Evolutionary conservation across 2,113 vertebrate genomes (phyloP).

Genomic region (Gasterosteus nipponicus): DNA sequence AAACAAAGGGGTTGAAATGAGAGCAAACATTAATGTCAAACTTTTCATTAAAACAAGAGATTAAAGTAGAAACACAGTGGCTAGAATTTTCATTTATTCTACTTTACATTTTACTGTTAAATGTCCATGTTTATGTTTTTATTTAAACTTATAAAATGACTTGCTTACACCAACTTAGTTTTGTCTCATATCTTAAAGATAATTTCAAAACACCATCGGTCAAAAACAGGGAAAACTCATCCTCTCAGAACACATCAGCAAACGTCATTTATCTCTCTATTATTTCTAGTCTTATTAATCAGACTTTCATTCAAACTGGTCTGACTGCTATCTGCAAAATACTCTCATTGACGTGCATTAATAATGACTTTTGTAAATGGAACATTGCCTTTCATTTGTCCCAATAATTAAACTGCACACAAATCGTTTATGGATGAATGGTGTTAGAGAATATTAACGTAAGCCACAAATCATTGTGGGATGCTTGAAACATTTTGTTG

Average conservation of each 20-base stretch:
- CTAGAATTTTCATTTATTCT: too few species aligned
- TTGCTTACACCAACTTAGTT: too few species aligned
- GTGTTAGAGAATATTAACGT: not conserved
- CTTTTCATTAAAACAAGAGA: not conserved
- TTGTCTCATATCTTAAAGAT: not conserved
- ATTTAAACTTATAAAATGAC: too few species aligned
- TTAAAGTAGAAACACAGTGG: too few species aligned
- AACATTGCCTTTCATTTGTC: conserved; percentile 1
- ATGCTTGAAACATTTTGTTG: conserved; percentile 2
- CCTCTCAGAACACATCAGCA: too few species aligned
- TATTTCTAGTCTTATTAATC: not conserved
- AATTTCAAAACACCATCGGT: too few species aligned
- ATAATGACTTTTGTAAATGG: not conserved
- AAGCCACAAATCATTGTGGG: conserved; percentile 19
- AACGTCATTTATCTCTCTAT: too few species aligned
- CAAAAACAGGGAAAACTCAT: too few species aligned
- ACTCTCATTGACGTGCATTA: not conserved
- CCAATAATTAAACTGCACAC: conserved; percentile 1
- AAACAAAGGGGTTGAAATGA: too few species aligned
- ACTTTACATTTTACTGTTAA: too few species aligned
- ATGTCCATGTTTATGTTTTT: too few species aligned
- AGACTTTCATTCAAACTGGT: not conserved
- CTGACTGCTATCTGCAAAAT: not conserved
- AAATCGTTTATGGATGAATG: not conserved
- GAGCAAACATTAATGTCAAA: not conserved